These are phyloP conservation scores for Diaphora mendica DNA, from an alignment of 2,888 invertebrate genomes.

Conservation along the genomic window DNA sequence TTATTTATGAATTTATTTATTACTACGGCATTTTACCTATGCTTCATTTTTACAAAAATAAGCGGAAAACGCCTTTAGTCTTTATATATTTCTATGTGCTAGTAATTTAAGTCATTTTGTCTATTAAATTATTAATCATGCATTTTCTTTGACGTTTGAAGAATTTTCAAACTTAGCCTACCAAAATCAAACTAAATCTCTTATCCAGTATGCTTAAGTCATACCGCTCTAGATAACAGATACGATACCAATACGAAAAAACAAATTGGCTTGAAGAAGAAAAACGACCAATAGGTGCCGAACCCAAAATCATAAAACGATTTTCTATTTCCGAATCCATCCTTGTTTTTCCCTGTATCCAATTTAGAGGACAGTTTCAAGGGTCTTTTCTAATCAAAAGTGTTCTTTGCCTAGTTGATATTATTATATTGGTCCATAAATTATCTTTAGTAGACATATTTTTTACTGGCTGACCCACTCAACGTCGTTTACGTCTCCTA, in stretches of 20 bases:
- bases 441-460: background rate
- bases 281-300: conserved; percentile 41
- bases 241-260: conserved; percentile 31
- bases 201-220: conserved; percentile 11
- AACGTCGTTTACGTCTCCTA: no score
- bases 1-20: no score
- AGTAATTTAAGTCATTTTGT: no score
- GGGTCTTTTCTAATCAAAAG: conserved; percentile 63
- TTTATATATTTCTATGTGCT: no score
- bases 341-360: conserved; percentile 61
- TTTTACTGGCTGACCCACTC: no score
- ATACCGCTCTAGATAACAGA: conserved; percentile 16
- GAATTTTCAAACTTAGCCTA: background rate
- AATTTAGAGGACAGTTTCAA: conserved; percentile 63
- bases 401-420: conserved; percentile 57
- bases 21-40: no score
- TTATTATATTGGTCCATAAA: conserved; percentile 39
- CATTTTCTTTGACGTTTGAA: no score
- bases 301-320: conserved; percentile 63
- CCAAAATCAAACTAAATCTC: conserved; percentile 9
- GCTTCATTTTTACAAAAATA: no score
- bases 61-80: no score
- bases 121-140: no score
- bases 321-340: conserved; percentile 57
- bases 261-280: conserved; percentile 48